Evolutionary conservation across 2,888 invertebrate species (phyloP).

Genomic region (Sminthurinus aureus): DNA sequence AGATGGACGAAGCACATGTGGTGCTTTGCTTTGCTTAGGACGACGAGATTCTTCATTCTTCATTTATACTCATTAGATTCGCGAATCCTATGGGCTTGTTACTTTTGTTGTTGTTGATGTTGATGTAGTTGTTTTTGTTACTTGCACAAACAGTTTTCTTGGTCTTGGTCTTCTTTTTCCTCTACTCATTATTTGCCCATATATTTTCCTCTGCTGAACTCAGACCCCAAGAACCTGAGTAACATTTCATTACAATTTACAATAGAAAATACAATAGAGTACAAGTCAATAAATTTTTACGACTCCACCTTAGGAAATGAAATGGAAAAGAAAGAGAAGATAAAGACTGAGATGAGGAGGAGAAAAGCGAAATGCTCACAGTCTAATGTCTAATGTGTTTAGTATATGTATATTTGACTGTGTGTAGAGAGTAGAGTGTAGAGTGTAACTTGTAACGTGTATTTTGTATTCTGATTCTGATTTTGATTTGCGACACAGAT

Average conservation of each 20-base stretch:
- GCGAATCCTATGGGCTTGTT: too few species aligned
- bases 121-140: too few species aligned
- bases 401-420: background rate
- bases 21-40: too few species aligned
- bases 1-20: too few species aligned
- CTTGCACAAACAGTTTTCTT: background rate
- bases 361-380: background rate
- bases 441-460: background rate
- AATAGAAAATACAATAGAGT: background rate
- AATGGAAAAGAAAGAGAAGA: background rate
- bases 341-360: background rate
- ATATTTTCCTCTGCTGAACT: too few species aligned
- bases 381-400: too few species aligned
- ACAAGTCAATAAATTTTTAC: slow-evolving; percentile 36
- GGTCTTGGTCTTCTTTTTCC: background rate
- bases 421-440: too few species aligned
- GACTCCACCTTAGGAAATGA: slow-evolving; percentile 33
- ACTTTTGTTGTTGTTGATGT: too few species aligned
- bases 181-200: background rate
- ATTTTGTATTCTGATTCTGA: background rate
- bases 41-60: too few species aligned
- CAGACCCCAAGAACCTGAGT: too few species aligned
- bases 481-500: background rate
- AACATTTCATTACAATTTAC: background rate
- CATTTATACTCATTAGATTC: too few species aligned